Percentiles rank a stretch among this genome's conserved stretches.
These are phyloP conservation scores for Danionella cerebrum DNA, from an alignment of 2,113 vertebrate genomes.

Conservation along the genomic window DNA sequence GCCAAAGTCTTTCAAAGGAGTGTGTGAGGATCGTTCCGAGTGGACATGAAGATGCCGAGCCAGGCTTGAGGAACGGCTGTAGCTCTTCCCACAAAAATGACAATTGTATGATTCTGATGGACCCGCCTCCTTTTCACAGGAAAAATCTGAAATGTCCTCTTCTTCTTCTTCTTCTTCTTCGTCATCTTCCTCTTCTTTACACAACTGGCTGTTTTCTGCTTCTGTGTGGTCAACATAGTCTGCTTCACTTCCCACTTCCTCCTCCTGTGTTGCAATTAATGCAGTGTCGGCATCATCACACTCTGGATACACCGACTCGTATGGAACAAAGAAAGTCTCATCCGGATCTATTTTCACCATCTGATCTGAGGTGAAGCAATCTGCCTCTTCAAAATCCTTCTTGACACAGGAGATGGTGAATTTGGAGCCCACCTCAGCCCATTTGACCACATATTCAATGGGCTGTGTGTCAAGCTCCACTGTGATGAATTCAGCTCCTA, in stretches of 20 bases:
- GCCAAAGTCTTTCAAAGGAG: conserved; percentile 10
- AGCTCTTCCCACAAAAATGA: conserved; percentile 67
- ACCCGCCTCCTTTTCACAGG: conserved; percentile 49
- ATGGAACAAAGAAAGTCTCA: conserved; percentile 59
- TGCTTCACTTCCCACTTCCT: conserved; percentile 39
- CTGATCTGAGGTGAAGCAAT: conserved; percentile 42
- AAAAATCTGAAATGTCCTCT: conserved; percentile 28
- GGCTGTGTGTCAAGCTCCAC: conserved; percentile 70
- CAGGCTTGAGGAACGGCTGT: conserved; percentile 69
- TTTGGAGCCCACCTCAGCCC: conserved; percentile 65
- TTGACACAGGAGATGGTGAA: conserved; percentile 68
- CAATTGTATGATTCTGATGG: conserved; percentile 57
- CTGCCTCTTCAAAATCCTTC: conserved; percentile 56
- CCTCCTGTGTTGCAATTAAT: conserved; percentile 57
- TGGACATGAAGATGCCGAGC: conserved; percentile 57
- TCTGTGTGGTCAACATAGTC: conserved; percentile 45
- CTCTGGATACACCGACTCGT: conserved; percentile 61
- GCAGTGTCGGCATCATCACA: conserved; percentile 62
- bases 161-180: no score
- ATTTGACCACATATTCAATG: conserved; percentile 69
- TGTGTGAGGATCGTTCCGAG: neutral
- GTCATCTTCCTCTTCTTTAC: no score
- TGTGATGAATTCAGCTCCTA: conserved; percentile 67
- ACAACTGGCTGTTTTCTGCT: conserved; percentile 49
- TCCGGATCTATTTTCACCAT: conserved; percentile 53